phyloP scores from a whole-genome alignment of 1,140 invertebrate species.

The Cydia strobilella region DNA sequence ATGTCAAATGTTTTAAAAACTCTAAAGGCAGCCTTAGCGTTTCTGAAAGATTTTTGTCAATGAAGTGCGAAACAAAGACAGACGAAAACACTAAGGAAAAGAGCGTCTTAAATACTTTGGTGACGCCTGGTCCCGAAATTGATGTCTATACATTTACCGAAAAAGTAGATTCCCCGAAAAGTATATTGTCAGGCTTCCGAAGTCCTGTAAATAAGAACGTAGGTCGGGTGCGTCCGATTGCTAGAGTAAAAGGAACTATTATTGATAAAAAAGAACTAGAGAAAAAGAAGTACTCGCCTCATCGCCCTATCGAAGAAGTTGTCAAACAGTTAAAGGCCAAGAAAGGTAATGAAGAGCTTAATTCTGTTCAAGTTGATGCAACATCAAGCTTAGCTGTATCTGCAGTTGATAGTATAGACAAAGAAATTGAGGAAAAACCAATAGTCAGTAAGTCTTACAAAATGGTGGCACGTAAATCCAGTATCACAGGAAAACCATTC shows the following conservation, averaged over 20 bases:
- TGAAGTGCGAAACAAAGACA: conserved; percentile 67
- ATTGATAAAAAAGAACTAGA: conserved; percentile 77
- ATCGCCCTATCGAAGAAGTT: conserved; percentile 75
- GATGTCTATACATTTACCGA: conserved; percentile 76
- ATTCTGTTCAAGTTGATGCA: conserved; percentile 40
- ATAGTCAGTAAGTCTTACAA: conserved; percentile 76
- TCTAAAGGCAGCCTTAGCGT: conserved; percentile 72
- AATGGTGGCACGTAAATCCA: conserved; percentile 75
- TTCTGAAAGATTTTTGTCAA: conserved; percentile 69
- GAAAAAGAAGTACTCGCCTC: conserved; percentile 75
- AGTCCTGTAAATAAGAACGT: conserved; percentile 70
- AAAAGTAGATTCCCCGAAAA: conserved; percentile 76
- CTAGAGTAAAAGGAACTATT: conserved; percentile 77
- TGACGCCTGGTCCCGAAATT: conserved; percentile 70
- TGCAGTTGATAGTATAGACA: conserved; percentile 41
- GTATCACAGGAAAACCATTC: conserved; percentile 73
- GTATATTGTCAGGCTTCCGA: conserved; percentile 71
- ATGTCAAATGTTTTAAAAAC: conserved; percentile 73
- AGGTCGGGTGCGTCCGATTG: conserved; percentile 74
- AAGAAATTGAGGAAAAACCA: conserved; percentile 56
- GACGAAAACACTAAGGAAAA: conserved; percentile 67
- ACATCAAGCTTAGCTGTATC: conserved; percentile 40
- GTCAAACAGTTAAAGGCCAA: conserved; percentile 73
- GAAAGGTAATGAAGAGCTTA: conserved; percentile 65
- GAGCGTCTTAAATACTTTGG: conserved; percentile 54